Evolutionary conservation across 2,113 vertebrate species (phyloP).

Genomic region (Sardina pilchardus): DNA sequence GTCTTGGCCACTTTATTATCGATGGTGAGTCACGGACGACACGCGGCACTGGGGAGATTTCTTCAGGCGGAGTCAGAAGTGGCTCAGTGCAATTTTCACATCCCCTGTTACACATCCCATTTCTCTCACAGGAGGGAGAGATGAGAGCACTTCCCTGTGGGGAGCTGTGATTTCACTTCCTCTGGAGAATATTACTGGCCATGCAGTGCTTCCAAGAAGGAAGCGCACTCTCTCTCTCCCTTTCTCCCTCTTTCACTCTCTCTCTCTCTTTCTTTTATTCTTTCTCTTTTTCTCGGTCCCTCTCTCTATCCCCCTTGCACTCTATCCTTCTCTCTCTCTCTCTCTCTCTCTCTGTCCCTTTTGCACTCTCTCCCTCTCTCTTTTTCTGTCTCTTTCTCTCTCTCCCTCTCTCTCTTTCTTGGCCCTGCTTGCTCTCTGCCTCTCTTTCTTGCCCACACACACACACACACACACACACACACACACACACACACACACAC

Average conservation of each 20-base stretch:
- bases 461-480: too few species aligned
- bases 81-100: neutral
- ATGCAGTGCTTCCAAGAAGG: neutral
- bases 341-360: neutral
- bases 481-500: too few species aligned
- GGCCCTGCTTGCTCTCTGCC: too few species aligned
- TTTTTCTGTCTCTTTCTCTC: neutral
- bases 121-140: neutral
- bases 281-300: neutral
- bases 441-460: too few species aligned
- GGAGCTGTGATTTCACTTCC: neutral
- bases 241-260: neutral
- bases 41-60: neutral
- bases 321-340: neutral
- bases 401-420: too few species aligned
- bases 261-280: neutral
- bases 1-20: neutral
- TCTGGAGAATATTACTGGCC: neutral
- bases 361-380: neutral
- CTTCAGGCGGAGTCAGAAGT: neutral
- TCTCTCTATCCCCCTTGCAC: neutral
- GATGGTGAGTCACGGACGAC: neutral
- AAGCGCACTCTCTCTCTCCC: constrained; percentile 4
- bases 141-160: neutral
- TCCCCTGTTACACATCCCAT: neutral